Percentiles rank a stretch among this genome's conserved stretches.
Evolutionary conservation across 2,888 invertebrate species (phyloP).

Genomic region (Tanypteryx hageni): DNA sequence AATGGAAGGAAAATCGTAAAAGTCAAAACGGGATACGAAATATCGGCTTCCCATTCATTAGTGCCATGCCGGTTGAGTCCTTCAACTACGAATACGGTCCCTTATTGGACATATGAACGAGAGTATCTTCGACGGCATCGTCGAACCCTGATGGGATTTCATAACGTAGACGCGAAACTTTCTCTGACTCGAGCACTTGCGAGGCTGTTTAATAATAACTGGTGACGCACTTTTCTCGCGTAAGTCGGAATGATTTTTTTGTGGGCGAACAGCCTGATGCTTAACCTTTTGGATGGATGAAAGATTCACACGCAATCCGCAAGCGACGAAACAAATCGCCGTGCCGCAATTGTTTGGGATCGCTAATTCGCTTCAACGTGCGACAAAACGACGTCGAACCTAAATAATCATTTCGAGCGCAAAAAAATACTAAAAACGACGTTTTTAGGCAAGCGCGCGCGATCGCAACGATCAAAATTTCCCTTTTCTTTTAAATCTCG

Average conservation of each 20-base stretch:
- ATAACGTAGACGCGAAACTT: not conserved
- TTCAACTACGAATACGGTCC: not conserved
- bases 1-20: conserved; percentile 1
- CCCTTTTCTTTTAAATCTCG: too few species aligned
- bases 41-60: conserved; percentile 8
- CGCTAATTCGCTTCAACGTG: too few species aligned
- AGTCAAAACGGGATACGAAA: not conserved
- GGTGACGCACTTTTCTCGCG: not conserved
- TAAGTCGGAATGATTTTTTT: not conserved
- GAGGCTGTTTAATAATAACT: not conserved
- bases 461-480: too few species aligned
- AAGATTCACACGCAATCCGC: too few species aligned
- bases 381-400: too few species aligned
- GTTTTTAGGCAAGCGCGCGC: too few species aligned
- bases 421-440: too few species aligned
- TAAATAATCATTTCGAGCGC: too few species aligned
- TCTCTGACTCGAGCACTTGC: not conserved
- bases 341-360: too few species aligned
- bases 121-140: not conserved
- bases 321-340: too few species aligned
- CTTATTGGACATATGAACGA: not conserved
- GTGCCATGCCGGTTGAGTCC: not conserved
- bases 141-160: not conserved
- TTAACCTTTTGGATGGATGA: too few species aligned
- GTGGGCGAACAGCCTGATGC: too few species aligned